phyloP scores from a whole-genome alignment of 1,140 invertebrate genomes.

The Lamellibrachia luymesi region DNA sequence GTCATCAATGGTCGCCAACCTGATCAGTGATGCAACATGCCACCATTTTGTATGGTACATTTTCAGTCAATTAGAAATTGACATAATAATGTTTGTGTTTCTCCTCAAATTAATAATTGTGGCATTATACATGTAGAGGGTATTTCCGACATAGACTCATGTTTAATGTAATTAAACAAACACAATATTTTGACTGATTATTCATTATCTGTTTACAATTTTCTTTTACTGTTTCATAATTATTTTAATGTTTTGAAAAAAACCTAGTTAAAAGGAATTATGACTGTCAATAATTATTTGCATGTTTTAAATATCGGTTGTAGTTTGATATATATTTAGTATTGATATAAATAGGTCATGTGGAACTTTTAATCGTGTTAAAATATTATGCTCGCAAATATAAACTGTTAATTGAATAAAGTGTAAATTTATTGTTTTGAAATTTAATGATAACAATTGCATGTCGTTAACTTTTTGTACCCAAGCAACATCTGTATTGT shows the following conservation, averaged over 20 bases:
- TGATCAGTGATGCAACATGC: not conserved
- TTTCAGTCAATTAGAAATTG: not conserved
- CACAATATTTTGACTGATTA: too few species aligned
- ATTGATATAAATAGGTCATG: not conserved
- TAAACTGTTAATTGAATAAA: not conserved
- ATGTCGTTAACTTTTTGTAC: not conserved
- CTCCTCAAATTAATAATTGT: too few species aligned
- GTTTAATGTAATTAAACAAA: too few species aligned
- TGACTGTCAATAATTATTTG: not conserved
- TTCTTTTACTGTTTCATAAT: too few species aligned
- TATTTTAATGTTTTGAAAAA: too few species aligned
- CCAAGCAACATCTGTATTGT: not conserved
- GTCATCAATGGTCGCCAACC: not conserved
- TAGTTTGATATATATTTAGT: not conserved
- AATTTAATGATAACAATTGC: not conserved
- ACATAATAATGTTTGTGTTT: too few species aligned
- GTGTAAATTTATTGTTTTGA: not conserved
- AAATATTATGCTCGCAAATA: not conserved
- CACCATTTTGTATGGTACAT: not conserved
- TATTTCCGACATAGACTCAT: too few species aligned
- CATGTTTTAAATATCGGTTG: not conserved
- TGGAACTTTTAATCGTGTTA: not conserved
- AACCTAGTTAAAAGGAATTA: not conserved
- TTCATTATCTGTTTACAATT: too few species aligned
- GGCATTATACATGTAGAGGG: too few species aligned